Evolutionary conservation across 1,140 invertebrate species (phyloP), one percentile per base, ranked within the genome.

Genomic region (Zaprionus lachaisei): DNA sequence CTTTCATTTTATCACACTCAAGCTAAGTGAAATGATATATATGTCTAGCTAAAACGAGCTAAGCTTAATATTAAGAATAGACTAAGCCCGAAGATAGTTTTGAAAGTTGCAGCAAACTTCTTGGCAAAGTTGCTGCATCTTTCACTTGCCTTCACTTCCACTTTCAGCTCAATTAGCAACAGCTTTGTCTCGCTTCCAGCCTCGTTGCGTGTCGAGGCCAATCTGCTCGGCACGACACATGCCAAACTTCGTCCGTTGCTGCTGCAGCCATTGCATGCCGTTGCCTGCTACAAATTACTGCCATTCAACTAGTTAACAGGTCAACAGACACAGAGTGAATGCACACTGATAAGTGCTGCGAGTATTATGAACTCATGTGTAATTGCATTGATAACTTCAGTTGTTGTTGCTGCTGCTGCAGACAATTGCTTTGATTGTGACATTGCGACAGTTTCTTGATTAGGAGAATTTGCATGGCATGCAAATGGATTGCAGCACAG

Each of bases 331-430:
- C n/a, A 61, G 31, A 54, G 26, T 34, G 58, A 41, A 49, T 37
- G 49, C 28, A 31, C 7, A 31, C 24, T 24, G 49, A 70, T 41
- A 62, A 38, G 22, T 17, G 37, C 58, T 37, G 49, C 37, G 63
- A 56, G 63, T 51, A 49, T 54, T 55, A 84, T 85, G 65, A 78
- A 74, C 78, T 85, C 82, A 85, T 81, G 78, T 81, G 81, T 71
- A 74, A 84, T 81, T 74, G 66, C 78, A 85, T 81, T 85, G 81
- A 85, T 85, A 85, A 81, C 64, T 77, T 7, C 20, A 12, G 6
- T 24, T 3, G 26, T 26, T 60, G 49, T 55, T 67, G 74, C 68
- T 54, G 34, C 49, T 11, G 51, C 20, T 38, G 22, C 22, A 58
- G 31, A 56, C 49, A n/a, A 65, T 64, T 75, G 58, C 34, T 14